These are phyloP conservation scores for Anisognathus igniventris DNA, from an alignment of 2,797 vertebrate species.

Conservation along the genomic window DNA sequence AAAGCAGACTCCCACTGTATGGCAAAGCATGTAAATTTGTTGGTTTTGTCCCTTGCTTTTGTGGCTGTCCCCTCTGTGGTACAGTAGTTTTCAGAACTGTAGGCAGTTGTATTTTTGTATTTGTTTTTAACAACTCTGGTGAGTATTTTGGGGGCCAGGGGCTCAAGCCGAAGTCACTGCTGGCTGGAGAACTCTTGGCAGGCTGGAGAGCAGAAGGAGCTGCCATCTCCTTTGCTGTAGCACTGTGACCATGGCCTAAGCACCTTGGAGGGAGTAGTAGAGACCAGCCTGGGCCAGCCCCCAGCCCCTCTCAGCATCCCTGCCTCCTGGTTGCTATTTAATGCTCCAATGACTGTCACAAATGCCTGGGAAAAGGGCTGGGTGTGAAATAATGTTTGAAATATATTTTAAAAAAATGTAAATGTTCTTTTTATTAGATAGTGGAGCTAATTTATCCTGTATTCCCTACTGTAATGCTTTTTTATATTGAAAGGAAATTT, in stretches of 20 bases:
- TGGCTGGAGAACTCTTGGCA: not conserved
- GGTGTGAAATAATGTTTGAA: slow-evolving; percentile 29
- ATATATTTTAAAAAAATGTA: slow-evolving; percentile 73
- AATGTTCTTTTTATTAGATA: slow-evolving; percentile 67
- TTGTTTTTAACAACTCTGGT: not conserved
- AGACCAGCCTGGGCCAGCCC: not conserved
- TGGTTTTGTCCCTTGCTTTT: not conserved
- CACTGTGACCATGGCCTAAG: not conserved
- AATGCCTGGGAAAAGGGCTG: slow-evolving; percentile 44
- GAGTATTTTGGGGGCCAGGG: not conserved
- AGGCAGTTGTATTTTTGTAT: not conserved
- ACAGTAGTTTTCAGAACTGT: not conserved
- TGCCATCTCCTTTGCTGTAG: not conserved
- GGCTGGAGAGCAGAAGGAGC: not conserved
- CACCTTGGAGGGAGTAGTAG: not conserved
- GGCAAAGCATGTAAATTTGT: not conserved
- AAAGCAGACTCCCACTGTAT: not conserved
- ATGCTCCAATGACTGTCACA: slow-evolving; percentile 17
- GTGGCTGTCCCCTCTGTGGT: not conserved
- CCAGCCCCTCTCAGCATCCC: not conserved
- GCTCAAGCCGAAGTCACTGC: not conserved
- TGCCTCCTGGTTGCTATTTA: not conserved
- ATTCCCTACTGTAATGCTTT: slow-evolving; percentile 64
- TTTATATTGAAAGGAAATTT: slow-evolving; percentile 70
- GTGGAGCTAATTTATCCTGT: slow-evolving; percentile 75